Evolutionary conservation across 2,888 invertebrate species (phyloP), one percentile per base, ranked within the genome.

Genomic region (Ennomos quercinarius): DNA sequence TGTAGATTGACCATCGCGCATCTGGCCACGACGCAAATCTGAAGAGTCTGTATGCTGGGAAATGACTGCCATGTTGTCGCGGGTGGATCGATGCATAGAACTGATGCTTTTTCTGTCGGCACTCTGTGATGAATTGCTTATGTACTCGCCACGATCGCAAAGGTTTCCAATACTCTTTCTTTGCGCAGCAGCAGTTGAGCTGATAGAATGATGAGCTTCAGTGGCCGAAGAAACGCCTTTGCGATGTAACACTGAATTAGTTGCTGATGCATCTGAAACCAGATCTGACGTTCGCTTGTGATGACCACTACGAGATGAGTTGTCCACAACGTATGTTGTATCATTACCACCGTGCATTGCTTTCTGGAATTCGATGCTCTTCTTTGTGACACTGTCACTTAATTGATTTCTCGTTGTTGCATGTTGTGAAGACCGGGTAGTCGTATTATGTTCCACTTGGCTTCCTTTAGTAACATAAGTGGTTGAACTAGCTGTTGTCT

Each of bases 161-260:
- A 97, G 90, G 78, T 97, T 97, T 27, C 95, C 95, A 61, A 97
- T 96, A 59, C 97, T 97, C 81, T 96, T 96, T 50, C 96, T 93
- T 83, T 96, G 96, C 64, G 96, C 95, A 27, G 96, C 95, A 12
- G 96, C 97, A 0, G 96, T 94, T 0, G 95, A 94, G 71, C 95
- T 95, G 9, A 95, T 95, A 0, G 95, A 94, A 76, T 96, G 96
- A 6, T 95, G 89, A 1, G 95, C 95, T 84, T 96, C 96, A n/a
- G 94, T 95, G 0, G 95, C 94, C 0, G 95, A 94, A 2, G 94
- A 93, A 10, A 94, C 86, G 12, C 95, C 95, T 77, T 96, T 96
- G 42, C 97, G 94, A 80, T 97, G 96, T 38, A 97, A 93, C 44
- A 97, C 95, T 42, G 96, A 93, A 76, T 97, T 97, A 49, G 93